These are phyloP conservation scores for Epinephelus moara DNA, from an alignment of 2,113 vertebrate genomes.

Conservation along the genomic window DNA sequence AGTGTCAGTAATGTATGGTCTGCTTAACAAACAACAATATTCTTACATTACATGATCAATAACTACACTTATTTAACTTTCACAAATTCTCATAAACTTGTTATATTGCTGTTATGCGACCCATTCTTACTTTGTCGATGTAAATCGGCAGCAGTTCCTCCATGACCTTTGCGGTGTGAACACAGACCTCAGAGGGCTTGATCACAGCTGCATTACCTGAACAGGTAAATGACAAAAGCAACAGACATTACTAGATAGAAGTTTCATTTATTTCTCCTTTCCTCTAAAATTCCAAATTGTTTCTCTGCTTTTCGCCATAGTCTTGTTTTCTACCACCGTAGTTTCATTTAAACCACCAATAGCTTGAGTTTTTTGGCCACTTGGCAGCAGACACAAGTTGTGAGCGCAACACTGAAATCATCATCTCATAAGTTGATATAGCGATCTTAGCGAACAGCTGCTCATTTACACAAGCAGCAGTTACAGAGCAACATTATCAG, in stretches of 20 bases:
- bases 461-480: not conserved
- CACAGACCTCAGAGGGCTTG: slow-evolving; percentile 93
- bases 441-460: not conserved
- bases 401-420: not conserved
- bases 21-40: not conserved
- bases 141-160: slow-evolving; percentile 90
- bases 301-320: not conserved
- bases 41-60: not conserved
- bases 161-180: slow-evolving; percentile 88
- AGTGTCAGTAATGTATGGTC: not conserved
- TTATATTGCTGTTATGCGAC: not conserved
- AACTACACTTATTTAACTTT: not conserved
- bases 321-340: not conserved
- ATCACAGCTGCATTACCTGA: slow-evolving; percentile 93
- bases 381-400: not conserved
- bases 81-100: not conserved
- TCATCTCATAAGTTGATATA: not conserved
- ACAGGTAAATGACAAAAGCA: slow-evolving; percentile 34
- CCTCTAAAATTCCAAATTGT: not conserved
- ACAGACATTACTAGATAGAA: not conserved
- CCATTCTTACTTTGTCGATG: slow-evolving; percentile 89
- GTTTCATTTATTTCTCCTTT: no score
- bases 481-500: no score
- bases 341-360: not conserved
- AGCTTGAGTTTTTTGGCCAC: not conserved